Conservation (phyloP, 2,888 invertebrate genomes). For the Sphecodes monilicornis region DNA sequence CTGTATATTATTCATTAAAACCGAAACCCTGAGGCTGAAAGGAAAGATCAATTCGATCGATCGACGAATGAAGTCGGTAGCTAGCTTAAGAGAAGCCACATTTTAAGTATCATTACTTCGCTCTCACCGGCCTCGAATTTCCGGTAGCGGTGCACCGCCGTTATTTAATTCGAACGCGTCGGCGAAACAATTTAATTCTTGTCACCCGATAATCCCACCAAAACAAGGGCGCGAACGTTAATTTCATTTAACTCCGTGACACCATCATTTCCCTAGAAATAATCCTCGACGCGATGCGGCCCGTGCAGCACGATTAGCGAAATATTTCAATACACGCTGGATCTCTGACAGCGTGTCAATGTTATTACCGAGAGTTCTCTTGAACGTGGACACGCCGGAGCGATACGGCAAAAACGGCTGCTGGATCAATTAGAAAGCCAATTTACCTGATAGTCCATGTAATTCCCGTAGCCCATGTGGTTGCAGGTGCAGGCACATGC, state of each 20-base stretch:
- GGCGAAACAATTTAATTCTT: conserved; percentile 40
- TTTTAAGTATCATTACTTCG: background rate
- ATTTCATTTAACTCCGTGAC: conserved; percentile 39
- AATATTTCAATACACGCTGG: conserved; percentile 24
- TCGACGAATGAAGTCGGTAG: background rate
- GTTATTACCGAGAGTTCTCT: conserved; percentile 16
- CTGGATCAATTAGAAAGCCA: conserved; percentile 19
- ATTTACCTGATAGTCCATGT: conserved; percentile 94
- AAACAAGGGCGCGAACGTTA: conserved; percentile 37
- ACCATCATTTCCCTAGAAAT: conserved; percentile 9
- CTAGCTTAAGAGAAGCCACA: background rate
- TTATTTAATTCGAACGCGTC: conserved; percentile 17
- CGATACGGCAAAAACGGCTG: background rate
- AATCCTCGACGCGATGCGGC: conserved; percentile 3
- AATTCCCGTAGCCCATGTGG: conserved; percentile 97
- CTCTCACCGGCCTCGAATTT: background rate
- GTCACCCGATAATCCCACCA: conserved; percentile 35
- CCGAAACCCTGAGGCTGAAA: background rate
- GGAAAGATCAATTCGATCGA: background rate
- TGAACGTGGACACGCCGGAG: background rate
- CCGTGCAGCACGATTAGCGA: background rate
- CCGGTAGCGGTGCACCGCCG: background rate
- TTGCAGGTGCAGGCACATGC: conserved; percentile 96
- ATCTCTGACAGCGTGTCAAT: conserved; percentile 11
- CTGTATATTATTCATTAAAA: background rate